Conservation (phyloP, 2,888 invertebrate genomes). For the Harpalus rubripes region DNA sequence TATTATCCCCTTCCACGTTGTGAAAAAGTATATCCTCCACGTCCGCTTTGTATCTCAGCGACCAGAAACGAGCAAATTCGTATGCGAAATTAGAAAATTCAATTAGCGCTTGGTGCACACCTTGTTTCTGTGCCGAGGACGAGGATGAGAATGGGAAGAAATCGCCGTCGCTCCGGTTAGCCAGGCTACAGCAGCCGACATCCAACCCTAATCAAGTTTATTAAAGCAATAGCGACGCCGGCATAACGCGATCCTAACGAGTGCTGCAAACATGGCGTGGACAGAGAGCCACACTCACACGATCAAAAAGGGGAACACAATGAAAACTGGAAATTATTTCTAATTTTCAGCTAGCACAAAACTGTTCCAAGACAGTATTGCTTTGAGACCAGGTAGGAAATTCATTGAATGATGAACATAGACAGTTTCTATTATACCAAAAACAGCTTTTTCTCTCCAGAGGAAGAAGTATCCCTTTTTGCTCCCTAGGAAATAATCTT, state of each 20-base stretch:
- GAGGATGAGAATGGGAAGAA: conserved; percentile 34
- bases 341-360: no score
- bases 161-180: conserved; percentile 43
- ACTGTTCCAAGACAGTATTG: no score
- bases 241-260: conserved; percentile 50
- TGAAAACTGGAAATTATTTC: no score
- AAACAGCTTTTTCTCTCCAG: no score
- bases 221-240: conserved; percentile 60
- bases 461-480: no score
- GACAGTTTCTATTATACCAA: no score
- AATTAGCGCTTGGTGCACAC: conserved; percentile 71
- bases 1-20: no score
- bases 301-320: not conserved
- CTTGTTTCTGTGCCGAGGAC: not conserved
- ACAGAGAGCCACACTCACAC: not conserved
- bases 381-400: no score
- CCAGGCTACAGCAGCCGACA: conserved; percentile 13
- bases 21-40: not conserved
- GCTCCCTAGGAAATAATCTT: no score
- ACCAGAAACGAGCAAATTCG: conserved; percentile 71
- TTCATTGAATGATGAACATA: no score
- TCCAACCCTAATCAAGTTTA: conserved; percentile 61
- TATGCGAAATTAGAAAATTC: conserved; percentile 74
- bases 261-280: conserved; percentile 41
- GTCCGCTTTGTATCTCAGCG: not conserved